phyloP scores from a whole-genome alignment of 2,888 invertebrate genomes.

The Drosophila conformis region DNA sequence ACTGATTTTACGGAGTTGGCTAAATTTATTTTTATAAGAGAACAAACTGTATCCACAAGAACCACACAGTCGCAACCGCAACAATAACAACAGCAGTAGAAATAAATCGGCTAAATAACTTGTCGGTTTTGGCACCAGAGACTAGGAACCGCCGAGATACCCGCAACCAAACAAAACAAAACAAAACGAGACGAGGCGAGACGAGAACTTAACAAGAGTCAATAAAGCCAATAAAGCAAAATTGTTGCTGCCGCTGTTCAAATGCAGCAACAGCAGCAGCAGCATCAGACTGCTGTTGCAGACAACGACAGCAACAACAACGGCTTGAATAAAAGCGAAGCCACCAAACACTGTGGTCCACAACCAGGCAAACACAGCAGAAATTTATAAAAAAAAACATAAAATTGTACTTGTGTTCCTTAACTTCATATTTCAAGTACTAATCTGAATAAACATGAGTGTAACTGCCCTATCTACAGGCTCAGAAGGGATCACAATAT shows the following conservation, averaged over 20 bases:
- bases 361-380: background rate
- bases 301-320: background rate
- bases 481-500: background rate
- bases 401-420: background rate
- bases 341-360: slow-evolving; percentile 15
- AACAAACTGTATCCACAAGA: slow-evolving; percentile 45
- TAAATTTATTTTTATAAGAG: slow-evolving; percentile 75
- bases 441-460: background rate
- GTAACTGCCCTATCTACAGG: background rate
- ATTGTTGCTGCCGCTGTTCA: slow-evolving; percentile 50
- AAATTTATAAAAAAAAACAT: background rate
- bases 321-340: slow-evolving; percentile 22
- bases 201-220: slow-evolving; percentile 75
- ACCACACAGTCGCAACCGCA: slow-evolving; percentile 14
- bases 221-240: slow-evolving; percentile 78
- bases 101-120: slow-evolving; percentile 62
- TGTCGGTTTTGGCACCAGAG: slow-evolving; percentile 56
- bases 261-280: slow-evolving; percentile 34
- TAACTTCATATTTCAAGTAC: background rate
- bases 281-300: background rate
- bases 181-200: slow-evolving; percentile 37
- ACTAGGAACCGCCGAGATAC: slow-evolving; percentile 51
- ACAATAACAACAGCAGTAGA: slow-evolving; percentile 21
- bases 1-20: slow-evolving; percentile 64
- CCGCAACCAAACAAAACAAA: slow-evolving; percentile 13